Conservation (phyloP, 1,140 invertebrate species). For the Anthonomus grandis region DNA sequence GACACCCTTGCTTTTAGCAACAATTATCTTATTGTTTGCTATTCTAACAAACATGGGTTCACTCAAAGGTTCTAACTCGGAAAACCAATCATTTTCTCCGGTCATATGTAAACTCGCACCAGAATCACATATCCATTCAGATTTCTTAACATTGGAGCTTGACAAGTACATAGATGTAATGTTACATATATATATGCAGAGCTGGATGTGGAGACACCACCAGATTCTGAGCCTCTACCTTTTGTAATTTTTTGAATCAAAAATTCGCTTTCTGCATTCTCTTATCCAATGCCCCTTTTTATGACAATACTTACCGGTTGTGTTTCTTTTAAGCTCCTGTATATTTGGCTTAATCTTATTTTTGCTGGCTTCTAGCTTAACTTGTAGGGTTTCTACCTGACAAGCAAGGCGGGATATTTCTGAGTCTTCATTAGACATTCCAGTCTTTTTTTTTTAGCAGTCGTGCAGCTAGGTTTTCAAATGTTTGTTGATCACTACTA, state of each 20-base stretch:
- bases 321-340: too few species aligned
- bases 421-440: too few species aligned
- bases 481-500: conserved; percentile 26
- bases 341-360: background rate
- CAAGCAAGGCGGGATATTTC: conserved; percentile 11
- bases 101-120: too few species aligned
- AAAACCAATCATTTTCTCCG: too few species aligned
- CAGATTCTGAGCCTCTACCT: too few species aligned
- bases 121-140: conserved; percentile 20
- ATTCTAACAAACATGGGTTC: too few species aligned
- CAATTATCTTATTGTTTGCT: too few species aligned
- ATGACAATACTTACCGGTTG: conserved; percentile 1
- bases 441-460: conserved; percentile 33
- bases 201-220: too few species aligned
- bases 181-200: conserved; percentile 17
- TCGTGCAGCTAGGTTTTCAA: conserved; percentile 30
- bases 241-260: conserved; percentile 1
- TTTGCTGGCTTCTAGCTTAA: too few species aligned
- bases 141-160: background rate
- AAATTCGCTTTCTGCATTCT: conserved; percentile 14
- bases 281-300: conserved; percentile 15
- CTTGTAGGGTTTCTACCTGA: conserved; percentile 12
- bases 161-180: conserved; percentile 1
- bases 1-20: too few species aligned
- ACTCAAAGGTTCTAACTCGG: too few species aligned